Base-by-base conservation (phyloP, 1,140 invertebrate genomes). In the Battus philenor region DNA sequence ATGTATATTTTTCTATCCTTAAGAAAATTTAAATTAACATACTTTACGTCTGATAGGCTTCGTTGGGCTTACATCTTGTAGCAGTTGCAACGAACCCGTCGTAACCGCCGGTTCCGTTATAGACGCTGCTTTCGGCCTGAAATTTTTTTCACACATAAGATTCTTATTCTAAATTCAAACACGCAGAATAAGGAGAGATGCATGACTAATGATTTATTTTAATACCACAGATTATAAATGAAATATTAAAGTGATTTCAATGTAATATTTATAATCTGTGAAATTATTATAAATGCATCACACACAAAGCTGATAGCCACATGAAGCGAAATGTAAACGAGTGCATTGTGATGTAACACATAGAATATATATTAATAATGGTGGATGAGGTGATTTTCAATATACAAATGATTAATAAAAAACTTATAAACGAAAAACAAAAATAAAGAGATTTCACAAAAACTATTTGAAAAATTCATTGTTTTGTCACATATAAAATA, bases 31-130 rank as follows among this genome's bases (percentile, higher is more conserved):
- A 59, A 31, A 44, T 15, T 4, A 30, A 13, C 32, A 29, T 62
- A 84, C 80, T 69, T 84, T 84, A 43, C 76, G 64, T 44, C 76
- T 54, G 30, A 81, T 58, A 20, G 80, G 76, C 41, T 84, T 84
- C 0, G 80, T 84, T 1, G 80, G 80, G 16, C 80, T 84, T 13
- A 84, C 74, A 34, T 84, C 80, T 45, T 73, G 77, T 4, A 82
- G 50, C 26, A 75, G 44, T 32, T 84, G 80, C 24, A 82, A 45
- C 0, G 78, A 82, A 0, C 77, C 77, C 1, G 70, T 77, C 4
- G 59, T 78, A 4, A 72, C 74, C 0, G 63, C 39, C 3, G 76
- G 72, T 38, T 81, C 77, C 2, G 77, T 73, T 50, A 82, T 70
- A 7, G 77, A 84, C 13, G 80, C 76, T 0, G 76, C 78, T 56